phyloP scores from a whole-genome alignment of 92 coral and sea anemone genomes.

The Hydrozoanthus gracilis region DNA sequence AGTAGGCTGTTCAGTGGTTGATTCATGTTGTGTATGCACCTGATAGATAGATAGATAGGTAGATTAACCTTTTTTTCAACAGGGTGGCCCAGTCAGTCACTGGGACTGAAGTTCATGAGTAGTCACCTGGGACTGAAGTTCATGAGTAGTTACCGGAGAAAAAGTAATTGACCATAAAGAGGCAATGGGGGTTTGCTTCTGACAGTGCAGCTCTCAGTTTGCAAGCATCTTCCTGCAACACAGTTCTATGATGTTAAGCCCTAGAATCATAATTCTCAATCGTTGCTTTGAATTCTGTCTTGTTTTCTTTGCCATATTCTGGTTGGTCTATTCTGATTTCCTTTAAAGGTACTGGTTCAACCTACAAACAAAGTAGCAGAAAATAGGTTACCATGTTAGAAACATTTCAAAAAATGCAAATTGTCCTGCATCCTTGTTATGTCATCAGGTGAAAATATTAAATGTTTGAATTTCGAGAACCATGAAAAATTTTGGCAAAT shows the following conservation, averaged over 20 bases:
- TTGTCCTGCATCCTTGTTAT: neutral
- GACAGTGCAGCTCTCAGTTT: constrained; percentile 19
- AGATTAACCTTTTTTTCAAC: no score
- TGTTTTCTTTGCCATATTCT: neutral
- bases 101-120: neutral
- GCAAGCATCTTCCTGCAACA: constrained; percentile 30
- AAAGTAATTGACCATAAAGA: constrained; percentile 17
- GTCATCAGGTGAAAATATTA: no score
- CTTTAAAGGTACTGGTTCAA: neutral
- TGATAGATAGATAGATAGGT: neutral
- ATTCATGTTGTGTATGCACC: constrained; percentile 18
- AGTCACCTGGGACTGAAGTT: neutral
- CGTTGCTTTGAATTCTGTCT: neutral
- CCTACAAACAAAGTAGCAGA: neutral
- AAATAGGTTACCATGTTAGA: neutral
- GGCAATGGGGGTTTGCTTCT: constrained; percentile 26
- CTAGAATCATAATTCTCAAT: constrained; percentile 1
- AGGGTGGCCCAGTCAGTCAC: neutral
- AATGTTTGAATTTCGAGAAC: neutral
- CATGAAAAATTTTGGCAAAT: no score
- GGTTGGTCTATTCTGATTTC: neutral
- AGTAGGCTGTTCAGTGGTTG: constrained; percentile 11
- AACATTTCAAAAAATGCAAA: neutral
- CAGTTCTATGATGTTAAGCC: neutral
- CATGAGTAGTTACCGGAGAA: neutral